Conservation (phyloP, 2,888 invertebrate species). For the Drosophila tripunctata region DNA sequence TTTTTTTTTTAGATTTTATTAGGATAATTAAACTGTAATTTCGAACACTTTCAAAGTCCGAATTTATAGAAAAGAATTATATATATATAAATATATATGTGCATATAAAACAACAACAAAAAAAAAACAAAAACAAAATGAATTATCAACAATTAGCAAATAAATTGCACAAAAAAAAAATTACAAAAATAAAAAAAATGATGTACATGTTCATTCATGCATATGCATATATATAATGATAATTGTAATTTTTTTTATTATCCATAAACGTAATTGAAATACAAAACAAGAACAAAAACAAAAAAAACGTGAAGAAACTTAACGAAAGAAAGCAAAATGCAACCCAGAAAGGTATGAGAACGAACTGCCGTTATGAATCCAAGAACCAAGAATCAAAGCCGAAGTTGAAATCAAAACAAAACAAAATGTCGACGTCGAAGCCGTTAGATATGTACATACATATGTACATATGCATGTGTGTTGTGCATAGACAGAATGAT, state of each 20-base stretch:
- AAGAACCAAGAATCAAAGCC: too few relatives aligned
- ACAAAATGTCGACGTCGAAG: too few relatives aligned
- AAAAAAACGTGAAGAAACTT: constrained; percentile 11
- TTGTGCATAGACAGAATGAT: neutral
- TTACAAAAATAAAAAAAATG: constrained; percentile 17
- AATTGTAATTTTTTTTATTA: constrained; percentile 65
- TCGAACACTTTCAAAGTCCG: constrained; percentile 80
- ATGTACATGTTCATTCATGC: constrained; percentile 36
- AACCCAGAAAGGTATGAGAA: neutral
- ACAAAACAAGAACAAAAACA: neutral
- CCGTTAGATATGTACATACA: constrained; percentile 27
- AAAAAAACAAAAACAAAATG: constrained; percentile 11
- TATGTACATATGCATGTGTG: constrained; percentile 10
- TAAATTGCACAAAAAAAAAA: constrained; percentile 50
- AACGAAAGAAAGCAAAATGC: constrained; percentile 15
- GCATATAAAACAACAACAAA: neutral
- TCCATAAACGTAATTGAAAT: constrained; percentile 38
- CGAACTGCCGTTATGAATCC: constrained; percentile 7
- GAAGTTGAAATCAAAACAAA: constrained; percentile 35
- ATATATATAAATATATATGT: constrained; percentile 14
- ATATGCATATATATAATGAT: constrained; percentile 44
- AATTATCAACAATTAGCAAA: constrained; percentile 56
- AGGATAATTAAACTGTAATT: constrained; percentile 69
- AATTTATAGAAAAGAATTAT: constrained; percentile 70
- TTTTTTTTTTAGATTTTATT: constrained; percentile 69